Evolutionary conservation across 1,140 invertebrate species (phyloP).

Genomic region (Copidosoma floridanum): DNA sequence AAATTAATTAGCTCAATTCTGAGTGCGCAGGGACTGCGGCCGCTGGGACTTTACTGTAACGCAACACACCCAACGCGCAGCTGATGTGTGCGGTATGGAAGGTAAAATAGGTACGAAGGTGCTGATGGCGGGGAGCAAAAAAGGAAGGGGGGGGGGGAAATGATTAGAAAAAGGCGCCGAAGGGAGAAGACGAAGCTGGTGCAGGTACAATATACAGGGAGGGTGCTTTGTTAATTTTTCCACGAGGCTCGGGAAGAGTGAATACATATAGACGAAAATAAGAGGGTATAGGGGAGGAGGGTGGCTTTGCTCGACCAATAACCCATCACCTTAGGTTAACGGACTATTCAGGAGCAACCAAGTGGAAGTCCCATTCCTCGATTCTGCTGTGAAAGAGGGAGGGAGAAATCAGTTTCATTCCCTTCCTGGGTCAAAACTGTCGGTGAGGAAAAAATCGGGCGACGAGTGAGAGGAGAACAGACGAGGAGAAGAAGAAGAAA

Average conservation of each 20-base stretch:
- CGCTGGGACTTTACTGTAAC: no score
- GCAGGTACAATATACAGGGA: no score
- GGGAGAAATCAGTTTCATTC: constrained; percentile 23
- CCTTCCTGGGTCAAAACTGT: not conserved
- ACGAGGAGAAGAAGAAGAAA: not conserved
- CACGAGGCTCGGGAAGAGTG: constrained; percentile 24
- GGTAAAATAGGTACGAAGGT: not conserved
- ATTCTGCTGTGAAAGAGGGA: no score
- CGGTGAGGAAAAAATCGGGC: no score
- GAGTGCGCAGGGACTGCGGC: not conserved
- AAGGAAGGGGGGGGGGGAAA: constrained; percentile 21
- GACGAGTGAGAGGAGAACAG: not conserved
- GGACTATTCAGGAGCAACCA: constrained; percentile 42
- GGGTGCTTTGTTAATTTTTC: constrained; percentile 50
- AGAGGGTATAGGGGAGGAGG: not conserved
- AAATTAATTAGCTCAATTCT: constrained; percentile 17
- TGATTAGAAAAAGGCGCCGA: constrained; percentile 25
- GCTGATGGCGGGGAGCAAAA: not conserved
- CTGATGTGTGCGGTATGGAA: not conserved
- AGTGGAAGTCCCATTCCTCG: constrained; percentile 49
- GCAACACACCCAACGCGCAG: no score
- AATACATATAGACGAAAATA: not conserved
- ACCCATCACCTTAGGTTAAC: constrained; percentile 32
- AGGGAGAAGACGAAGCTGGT: no score
- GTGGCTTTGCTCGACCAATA: not conserved